Base-by-base conservation (phyloP, 2,797 vertebrate genomes). In the Sebastes cheni region DNA sequence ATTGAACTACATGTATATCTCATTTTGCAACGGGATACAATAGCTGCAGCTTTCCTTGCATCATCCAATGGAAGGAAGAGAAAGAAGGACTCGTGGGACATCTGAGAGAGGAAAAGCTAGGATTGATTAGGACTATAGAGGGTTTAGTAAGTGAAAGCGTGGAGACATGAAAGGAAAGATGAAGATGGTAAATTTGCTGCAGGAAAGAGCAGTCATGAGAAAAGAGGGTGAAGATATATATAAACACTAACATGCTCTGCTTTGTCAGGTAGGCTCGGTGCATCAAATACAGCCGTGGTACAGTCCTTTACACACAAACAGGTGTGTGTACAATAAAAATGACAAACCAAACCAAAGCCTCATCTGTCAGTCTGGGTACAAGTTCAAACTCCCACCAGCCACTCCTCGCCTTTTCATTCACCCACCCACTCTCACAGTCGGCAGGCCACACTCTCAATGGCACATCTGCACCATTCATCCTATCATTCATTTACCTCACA, bases 381-480 rank as follows among this genome's bases (percentile, higher is more conserved):
- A 80, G 90, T 89, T 86, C 58, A 65, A 75, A 91, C 87, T 27
- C 73, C 78, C 50, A 66, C 61, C 77, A 9, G 80, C 75, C 88
- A 71, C 89, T 85, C 91, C 87, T 39, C 8, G 7, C n/a, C 81
- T 83, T 89, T 84, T 81, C 81, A 86, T 72, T 62, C 81, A 55
- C 71, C 50, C 39, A 65, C 86, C 67, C 81, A 42, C 68, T 82
- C 42, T 18, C 61, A 55, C 79, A 58, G 76, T 61, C 36, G 9
- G n/a, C 27, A 30, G 64, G 67, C 71, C 54, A 5, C 54, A 5
- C 59, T 55, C 61, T 87, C 73, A 90, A 86, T 85, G 75, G 81
- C 86, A 89, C 92, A 91, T 90, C 91, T 89, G 90, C 86, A 88
- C 82, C 80, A 73, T 88, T 90, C 87, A 90, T 62, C 68, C 71